phyloP scores from a whole-genome alignment of 2,888 invertebrate species.

The Andrena haemorrhoa region DNA sequence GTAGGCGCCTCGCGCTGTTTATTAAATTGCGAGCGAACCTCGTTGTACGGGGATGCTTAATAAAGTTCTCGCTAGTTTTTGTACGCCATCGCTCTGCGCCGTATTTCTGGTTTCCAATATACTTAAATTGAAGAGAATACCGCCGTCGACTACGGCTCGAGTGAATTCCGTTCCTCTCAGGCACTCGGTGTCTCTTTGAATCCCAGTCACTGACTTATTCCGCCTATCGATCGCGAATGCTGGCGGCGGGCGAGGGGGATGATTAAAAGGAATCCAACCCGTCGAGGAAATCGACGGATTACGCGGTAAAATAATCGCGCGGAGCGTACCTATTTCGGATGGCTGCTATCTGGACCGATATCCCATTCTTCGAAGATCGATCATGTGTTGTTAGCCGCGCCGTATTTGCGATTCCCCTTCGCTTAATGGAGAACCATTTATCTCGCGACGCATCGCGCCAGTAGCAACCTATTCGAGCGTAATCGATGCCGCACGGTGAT shows the following conservation, averaged over 20 bases:
- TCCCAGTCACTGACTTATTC: background rate
- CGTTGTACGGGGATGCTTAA: background rate
- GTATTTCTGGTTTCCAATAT: background rate
- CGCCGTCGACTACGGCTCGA: background rate
- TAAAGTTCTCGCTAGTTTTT: background rate
- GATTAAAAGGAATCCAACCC: background rate
- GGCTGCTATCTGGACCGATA: constrained; percentile 12
- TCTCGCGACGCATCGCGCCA: constrained; percentile 22
- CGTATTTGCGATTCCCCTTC: constrained; percentile 22
- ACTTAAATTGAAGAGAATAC: background rate
- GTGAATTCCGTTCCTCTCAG: background rate
- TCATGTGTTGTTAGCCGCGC: constrained; percentile 17
- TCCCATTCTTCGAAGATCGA: constrained; percentile 30
- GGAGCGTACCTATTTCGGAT: constrained; percentile 4
- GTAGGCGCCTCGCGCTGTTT: background rate
- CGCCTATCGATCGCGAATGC: background rate
- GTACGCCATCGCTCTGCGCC: background rate
- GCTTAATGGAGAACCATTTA: constrained; percentile 34
- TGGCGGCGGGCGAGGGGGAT: no score
- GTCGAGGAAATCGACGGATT: background rate
- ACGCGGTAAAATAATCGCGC: constrained; percentile 11
- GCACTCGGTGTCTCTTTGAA: background rate
- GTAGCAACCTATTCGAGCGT: constrained; percentile 3
- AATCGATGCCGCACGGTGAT: constrained; percentile 15
- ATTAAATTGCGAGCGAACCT: background rate